Percentiles rank a stretch among this genome's conserved stretches.
These are phyloP conservation scores for Gobio occitaniae DNA, from an alignment of 2,797 vertebrate genomes.

Conservation along the genomic window DNA sequence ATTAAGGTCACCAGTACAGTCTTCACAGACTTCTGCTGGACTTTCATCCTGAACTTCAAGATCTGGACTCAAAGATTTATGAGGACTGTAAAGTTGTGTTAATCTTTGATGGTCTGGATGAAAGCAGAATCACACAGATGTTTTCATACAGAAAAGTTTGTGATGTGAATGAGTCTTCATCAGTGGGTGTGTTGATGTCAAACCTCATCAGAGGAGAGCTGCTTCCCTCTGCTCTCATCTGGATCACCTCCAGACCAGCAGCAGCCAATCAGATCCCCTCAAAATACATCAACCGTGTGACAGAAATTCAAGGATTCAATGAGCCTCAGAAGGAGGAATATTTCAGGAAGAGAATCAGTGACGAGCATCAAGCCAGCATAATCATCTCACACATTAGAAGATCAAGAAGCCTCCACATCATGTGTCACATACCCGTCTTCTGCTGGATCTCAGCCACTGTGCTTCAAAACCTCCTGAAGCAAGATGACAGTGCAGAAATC, in stretches of 20 bases:
- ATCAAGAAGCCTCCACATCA: background rate
- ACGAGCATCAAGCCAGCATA: background rate
- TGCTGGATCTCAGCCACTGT: background rate
- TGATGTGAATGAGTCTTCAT: background rate
- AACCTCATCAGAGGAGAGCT: background rate
- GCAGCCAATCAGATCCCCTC: background rate
- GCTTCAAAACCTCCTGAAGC: background rate
- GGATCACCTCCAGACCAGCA: slow-evolving; percentile 9
- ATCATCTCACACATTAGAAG: background rate
- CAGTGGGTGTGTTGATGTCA: background rate
- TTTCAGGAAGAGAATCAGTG: slow-evolving; percentile 1
- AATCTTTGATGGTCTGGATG: slow-evolving; percentile 4
- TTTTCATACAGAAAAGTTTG: accelerated
- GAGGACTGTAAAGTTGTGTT: background rate
- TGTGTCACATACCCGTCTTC: background rate
- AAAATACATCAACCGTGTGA: background rate
- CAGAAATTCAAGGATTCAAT: background rate
- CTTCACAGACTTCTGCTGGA: background rate
- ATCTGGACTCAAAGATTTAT: slow-evolving; percentile 2
- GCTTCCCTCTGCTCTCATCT: slow-evolving; percentile 14
- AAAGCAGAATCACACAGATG: accelerated
- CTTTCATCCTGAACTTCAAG: slow-evolving; percentile 6
- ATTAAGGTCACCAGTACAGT: background rate
- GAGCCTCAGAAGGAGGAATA: background rate
- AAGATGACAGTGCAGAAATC: background rate